phyloP scores from a whole-genome alignment of 2,888 invertebrate species.

The Spodoptera exigua region DNA sequence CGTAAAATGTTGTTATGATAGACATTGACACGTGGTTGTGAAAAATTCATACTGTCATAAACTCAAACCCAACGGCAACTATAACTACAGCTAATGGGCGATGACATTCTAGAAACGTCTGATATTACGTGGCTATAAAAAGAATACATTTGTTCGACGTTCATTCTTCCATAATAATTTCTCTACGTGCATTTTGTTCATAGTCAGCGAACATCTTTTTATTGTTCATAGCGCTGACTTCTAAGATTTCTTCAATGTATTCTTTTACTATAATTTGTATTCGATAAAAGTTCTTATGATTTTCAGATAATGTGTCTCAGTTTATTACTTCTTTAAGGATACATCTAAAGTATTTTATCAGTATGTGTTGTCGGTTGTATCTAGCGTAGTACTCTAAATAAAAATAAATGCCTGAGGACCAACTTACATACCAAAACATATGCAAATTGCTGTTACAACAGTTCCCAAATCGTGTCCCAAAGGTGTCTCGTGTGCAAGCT shows the following conservation, averaged over 20 bases:
- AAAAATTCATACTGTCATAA: slow-evolving; percentile 37
- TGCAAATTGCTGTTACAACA: slow-evolving; percentile 76
- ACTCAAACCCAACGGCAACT: slow-evolving; percentile 41
- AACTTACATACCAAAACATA: slow-evolving; percentile 61
- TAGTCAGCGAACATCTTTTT: slow-evolving; percentile 43
- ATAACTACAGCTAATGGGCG: slow-evolving; percentile 55
- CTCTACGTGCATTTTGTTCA: slow-evolving; percentile 59
- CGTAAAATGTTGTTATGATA: slow-evolving; percentile 18
- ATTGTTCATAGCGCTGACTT: slow-evolving; percentile 27
- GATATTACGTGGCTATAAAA: slow-evolving; percentile 63
- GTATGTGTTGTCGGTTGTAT: slow-evolving; percentile 8
- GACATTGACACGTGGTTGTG: slow-evolving; percentile 28
- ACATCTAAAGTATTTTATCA: slow-evolving; percentile 12
- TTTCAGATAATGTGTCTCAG: too few species aligned
- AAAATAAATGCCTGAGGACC: slow-evolving; percentile 52
- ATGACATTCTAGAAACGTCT: slow-evolving; percentile 57
- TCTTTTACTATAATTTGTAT: slow-evolving; percentile 7
- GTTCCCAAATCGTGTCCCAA: slow-evolving; percentile 69
- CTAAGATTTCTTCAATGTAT: slow-evolving; percentile 19
- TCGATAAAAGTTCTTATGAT: too few species aligned
- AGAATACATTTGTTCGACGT: slow-evolving; percentile 54
- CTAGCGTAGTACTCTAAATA: slow-evolving; percentile 40
- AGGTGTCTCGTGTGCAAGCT: slow-evolving; percentile 69
- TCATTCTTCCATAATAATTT: slow-evolving; percentile 58
- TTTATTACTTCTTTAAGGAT: slow-evolving; percentile 9